Conservation (phyloP, 2,113 vertebrate species). For the Nothocercus julius region DNA sequence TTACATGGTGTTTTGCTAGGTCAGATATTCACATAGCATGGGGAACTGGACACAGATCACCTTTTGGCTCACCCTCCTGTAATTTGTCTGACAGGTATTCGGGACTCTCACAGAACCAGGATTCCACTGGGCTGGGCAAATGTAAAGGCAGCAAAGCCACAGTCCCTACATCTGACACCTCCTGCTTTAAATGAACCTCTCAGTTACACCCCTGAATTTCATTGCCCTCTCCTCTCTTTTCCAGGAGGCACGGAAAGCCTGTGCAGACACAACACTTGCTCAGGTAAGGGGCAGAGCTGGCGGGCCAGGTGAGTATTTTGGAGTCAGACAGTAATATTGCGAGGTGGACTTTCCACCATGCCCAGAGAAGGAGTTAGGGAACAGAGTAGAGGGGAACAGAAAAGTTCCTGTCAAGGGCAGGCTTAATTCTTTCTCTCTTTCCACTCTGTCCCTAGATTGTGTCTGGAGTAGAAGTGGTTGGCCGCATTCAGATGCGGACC, state of each 20-base stretch:
- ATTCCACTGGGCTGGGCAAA: neutral
- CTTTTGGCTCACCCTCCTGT: neutral
- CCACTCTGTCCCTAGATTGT: slow-evolving; percentile 72
- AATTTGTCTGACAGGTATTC: neutral
- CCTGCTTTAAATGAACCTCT: neutral
- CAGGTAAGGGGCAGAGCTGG: slow-evolving; percentile 74
- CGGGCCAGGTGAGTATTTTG: neutral
- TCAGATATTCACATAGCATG: neutral
- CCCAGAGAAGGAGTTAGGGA: neutral
- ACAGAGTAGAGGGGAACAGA: neutral
- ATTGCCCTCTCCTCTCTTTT: neutral
- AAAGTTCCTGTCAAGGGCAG: neutral
- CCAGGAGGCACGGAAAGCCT: slow-evolving; percentile 91
- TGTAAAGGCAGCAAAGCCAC: neutral
- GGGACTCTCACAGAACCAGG: neutral
- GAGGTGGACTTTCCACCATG: neutral
- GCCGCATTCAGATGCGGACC: slow-evolving; percentile 91
- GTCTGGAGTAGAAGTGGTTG: slow-evolving; percentile 80
- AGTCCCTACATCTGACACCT: neutral
- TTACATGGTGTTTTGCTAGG: neutral
- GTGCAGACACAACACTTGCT: slow-evolving; percentile 88
- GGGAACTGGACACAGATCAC: neutral
- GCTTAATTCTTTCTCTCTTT: neutral
- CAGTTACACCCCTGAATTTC: neutral
- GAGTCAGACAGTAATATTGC: neutral